Base-by-base conservation (phyloP, 2,888 invertebrate species). In the Ormyrus labotus region DNA sequence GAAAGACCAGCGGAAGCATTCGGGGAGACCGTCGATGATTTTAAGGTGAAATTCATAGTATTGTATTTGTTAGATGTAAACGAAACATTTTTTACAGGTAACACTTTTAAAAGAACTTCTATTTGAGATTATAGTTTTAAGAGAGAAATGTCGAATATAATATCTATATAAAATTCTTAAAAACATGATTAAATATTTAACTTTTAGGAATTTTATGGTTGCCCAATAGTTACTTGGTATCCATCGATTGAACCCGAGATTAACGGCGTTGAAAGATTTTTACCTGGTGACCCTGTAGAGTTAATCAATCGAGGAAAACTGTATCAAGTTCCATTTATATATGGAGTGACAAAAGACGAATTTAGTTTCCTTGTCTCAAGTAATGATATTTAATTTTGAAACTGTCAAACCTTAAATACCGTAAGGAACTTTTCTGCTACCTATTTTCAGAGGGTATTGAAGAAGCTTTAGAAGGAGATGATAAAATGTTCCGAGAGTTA, bases 181-280 rank as follows among this genome's bases (percentile, higher is more conserved):
- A 57, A 11, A 9, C 58, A 48, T 13, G 9, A n/a, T 71, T 9
- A 71, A 13, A 51, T n/a, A 47, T 55, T 51, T n/a, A 48, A 13
- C 6, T 5, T 11, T 11, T n/a, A 6, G 11, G n/a, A 57, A n/a
- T 11, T 11, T 6, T 9, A 57, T 57, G 10, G 13, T 93, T 89
- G 89, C 6, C 94, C 94, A 1, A 93, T 95, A 90, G 95, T 89
- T 0, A 85, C 93, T 4, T 95, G 94, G 94, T 89, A 89, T 7
- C 94, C 94, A 0, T 93, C 94, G 0, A 90, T 95, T 5, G 95
- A 95, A 85, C 92, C 92, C 0, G 93, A 94, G 85, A 92, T 93
- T 83, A 82, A 83, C 5, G 94, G 94, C 0, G 93, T 94, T 86
- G 93, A 94, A 84, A 91, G 94, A 74, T 95, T 94, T 88, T 89